These are phyloP conservation scores for Rhea pennata DNA, from an alignment of 2,113 vertebrate genomes.

Conservation along the genomic window DNA sequence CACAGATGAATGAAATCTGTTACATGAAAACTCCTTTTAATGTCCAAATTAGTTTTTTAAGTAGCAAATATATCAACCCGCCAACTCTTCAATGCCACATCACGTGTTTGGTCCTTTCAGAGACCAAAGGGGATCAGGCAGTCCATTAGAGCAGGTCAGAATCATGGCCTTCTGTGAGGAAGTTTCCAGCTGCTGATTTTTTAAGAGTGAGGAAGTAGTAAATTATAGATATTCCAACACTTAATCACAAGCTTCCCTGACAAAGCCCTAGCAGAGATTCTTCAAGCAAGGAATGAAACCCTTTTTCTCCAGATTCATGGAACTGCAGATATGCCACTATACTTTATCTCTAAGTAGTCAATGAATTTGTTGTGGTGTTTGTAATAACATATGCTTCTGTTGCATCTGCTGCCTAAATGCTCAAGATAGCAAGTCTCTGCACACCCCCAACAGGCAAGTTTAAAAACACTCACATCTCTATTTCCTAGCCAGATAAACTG, in stretches of 20 bases:
- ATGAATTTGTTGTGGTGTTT: not conserved
- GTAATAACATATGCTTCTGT: not conserved
- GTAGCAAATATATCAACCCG: slow-evolving; percentile 38
- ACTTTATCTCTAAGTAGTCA: not conserved
- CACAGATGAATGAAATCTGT: slow-evolving; percentile 65
- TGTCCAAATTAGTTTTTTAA: slow-evolving; percentile 70
- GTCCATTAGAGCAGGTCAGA: not conserved
- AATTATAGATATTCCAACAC: not conserved
- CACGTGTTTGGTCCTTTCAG: not conserved
- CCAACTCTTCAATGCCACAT: not conserved
- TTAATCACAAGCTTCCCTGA: not conserved
- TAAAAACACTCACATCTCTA: not conserved
- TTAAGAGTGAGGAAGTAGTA: not conserved
- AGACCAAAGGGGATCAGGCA: not conserved
- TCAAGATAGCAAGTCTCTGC: not conserved
- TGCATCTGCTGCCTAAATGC: not conserved
- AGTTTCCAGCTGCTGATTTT: slow-evolving; percentile 4
- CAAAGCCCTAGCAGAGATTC: not conserved
- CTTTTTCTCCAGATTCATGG: not conserved
- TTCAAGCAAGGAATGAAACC: not conserved
- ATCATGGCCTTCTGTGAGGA: not conserved
- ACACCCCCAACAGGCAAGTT: not conserved
- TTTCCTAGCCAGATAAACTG: not conserved
- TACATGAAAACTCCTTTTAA: slow-evolving; percentile 67
- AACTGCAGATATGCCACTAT: not conserved